phyloP scores from a whole-genome alignment of 2,113 vertebrate species.

The Saimiri boliviensis region DNA sequence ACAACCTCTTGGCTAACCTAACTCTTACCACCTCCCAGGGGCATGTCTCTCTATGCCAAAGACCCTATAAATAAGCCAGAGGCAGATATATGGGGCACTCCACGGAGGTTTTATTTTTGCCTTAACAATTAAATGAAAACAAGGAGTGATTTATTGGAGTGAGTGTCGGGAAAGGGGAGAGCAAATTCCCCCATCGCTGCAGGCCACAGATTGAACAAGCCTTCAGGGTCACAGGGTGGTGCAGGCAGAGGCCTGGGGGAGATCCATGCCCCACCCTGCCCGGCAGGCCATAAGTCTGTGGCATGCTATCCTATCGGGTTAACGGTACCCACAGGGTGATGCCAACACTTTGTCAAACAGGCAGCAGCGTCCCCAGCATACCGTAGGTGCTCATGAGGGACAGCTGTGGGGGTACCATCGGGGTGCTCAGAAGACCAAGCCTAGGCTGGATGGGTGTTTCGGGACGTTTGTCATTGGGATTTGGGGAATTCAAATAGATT shows the following conservation, averaged over 20 bases:
- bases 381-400: not conserved
- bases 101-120: not conserved
- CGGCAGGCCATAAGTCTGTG: fast-evolving
- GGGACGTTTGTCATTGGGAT: not conserved
- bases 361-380: fast-evolving
- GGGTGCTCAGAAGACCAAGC: not conserved
- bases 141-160: not conserved
- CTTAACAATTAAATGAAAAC: not conserved
- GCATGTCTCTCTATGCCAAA: not conserved
- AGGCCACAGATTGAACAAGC: not conserved
- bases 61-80: not conserved
- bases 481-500: not conserved
- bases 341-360: not conserved
- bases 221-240: not conserved
- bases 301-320: not conserved
- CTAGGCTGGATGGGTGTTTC: not conserved
- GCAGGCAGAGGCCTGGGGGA: not conserved
- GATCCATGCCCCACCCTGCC: not conserved
- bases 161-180: not conserved
- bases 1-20: not conserved
- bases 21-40: not conserved
- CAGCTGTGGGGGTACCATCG: fast-evolving
- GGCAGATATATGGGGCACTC: not conserved
- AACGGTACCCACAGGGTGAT: not conserved
- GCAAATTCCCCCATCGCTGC: not conserved